Base-by-base conservation (phyloP, 2,888 invertebrate genomes). In the Megastigmus dorsalis region DNA sequence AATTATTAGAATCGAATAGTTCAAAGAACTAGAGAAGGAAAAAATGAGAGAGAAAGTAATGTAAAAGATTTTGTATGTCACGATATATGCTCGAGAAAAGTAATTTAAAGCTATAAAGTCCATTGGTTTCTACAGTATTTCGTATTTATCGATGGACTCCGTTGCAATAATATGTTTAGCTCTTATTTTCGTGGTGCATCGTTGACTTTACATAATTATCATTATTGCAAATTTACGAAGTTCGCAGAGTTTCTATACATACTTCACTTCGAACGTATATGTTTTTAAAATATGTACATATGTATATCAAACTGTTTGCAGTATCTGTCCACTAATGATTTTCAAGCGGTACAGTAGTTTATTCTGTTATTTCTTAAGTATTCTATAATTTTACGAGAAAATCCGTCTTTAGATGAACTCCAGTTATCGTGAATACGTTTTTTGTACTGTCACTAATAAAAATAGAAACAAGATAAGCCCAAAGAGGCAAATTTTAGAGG, bases 261-360 rank as follows among this genome's bases (percentile, higher is more conserved):
- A 23, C 10, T 41, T 23, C 13, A 7, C 50, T 10, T 50, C 2
- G 13, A 43, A 3, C n/a, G 36, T 43, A 60, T 54, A 60, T 45
- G 18, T 67, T 60, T 57, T 65, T 45, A 20, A 50, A 67, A 55
- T 36, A 9, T 74, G 73, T 74, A 74, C 33, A 73, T 62, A 74
- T 74, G 67, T 68, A 74, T 38, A 73, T 68, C 28, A 36, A 30
- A 41, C 15, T 69, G 55, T 54, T 67, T 48, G 36, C 52, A 48
- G 18, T 60, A 48, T 43, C 23, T 38, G 13, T 50, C 1, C 30
- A 36, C 54, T 55, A 33, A 54, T 62, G 3, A 54, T 41, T 70
- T 65, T 26, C 20, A 45, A 41, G 38, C 30, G 10, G 3, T 59
- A 1, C 55, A 55, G 20, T 62, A 15, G 28, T 48, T 71, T 43